These are phyloP conservation scores for Steinernema feltiae DNA, from an alignment of 1,140 invertebrate species.

Conservation along the genomic window DNA sequence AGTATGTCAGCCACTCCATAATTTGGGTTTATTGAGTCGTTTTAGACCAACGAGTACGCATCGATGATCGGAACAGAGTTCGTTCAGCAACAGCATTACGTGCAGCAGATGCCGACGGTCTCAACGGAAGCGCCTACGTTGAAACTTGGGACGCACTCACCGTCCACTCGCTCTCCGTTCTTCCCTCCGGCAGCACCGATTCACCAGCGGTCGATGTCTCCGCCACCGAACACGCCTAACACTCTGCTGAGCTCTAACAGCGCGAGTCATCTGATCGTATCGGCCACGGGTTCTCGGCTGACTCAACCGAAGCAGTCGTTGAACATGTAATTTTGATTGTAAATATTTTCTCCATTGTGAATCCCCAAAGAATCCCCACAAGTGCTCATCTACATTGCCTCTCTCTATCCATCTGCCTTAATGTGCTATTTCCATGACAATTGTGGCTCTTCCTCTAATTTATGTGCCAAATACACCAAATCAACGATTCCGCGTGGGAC, in stretches of 20 bases:
- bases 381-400: background rate
- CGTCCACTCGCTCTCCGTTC: background rate
- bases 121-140: background rate
- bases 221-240: background rate
- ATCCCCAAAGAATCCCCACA: background rate
- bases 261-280: background rate
- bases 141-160: background rate
- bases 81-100: background rate
- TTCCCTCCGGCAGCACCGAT: background rate
- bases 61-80: slow-evolving; percentile 43
- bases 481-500: background rate
- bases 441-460: slow-evolving; percentile 9
- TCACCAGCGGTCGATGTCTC: background rate
- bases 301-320: background rate
- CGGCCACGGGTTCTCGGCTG: background rate
- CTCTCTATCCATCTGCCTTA: background rate
- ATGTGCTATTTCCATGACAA: slow-evolving; percentile 3
- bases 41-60: slow-evolving; percentile 51
- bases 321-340: background rate
- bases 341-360: background rate
- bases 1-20: background rate
- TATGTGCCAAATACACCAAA: slow-evolving; percentile 6
- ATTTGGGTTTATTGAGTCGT: slow-evolving; percentile 11
- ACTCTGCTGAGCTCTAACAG: background rate
- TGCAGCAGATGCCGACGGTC: background rate